Evolutionary conservation across 2,797 vertebrate genomes (phyloP).

Genomic region (Pitangus sulphuratus): DNA sequence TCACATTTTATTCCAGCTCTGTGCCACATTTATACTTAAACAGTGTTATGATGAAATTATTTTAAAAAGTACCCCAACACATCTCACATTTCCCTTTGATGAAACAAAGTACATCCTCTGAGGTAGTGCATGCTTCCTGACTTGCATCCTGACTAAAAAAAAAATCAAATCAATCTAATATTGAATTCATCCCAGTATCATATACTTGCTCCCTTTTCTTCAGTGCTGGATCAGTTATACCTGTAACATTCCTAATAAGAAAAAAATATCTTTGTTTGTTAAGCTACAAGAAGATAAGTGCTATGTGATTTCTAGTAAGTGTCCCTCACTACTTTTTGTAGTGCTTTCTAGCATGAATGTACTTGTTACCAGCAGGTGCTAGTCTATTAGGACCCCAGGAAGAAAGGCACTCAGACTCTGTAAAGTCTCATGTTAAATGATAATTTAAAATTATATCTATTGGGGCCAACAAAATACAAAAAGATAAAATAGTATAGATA

Average conservation of each 20-base stretch:
- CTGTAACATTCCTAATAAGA: not conserved
- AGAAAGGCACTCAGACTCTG: not conserved
- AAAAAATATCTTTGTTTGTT: not conserved
- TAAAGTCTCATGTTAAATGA: not conserved
- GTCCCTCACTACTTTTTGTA: not conserved
- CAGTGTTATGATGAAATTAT: not conserved
- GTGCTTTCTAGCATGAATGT: not conserved
- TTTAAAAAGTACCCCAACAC: not conserved
- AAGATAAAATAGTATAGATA: not conserved
- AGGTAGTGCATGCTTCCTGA: not conserved
- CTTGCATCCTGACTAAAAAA: not conserved
- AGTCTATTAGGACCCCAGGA: not conserved
- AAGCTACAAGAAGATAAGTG: not conserved
- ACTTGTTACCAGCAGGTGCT: not conserved
- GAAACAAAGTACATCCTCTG: not conserved
- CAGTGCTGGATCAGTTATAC: not conserved
- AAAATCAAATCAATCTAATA: not conserved
- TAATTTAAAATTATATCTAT: not conserved
- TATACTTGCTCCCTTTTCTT: not conserved
- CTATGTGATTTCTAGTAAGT: not conserved
- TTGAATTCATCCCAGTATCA: not conserved
- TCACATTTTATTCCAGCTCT: not conserved
- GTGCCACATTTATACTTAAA: not conserved
- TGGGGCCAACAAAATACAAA: not conserved
- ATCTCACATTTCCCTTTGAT: not conserved